Evolutionary conservation across 2,113 vertebrate genomes (phyloP), one percentile per base, ranked within the genome.

Genomic region (Arvicanthis niloticus): DNA sequence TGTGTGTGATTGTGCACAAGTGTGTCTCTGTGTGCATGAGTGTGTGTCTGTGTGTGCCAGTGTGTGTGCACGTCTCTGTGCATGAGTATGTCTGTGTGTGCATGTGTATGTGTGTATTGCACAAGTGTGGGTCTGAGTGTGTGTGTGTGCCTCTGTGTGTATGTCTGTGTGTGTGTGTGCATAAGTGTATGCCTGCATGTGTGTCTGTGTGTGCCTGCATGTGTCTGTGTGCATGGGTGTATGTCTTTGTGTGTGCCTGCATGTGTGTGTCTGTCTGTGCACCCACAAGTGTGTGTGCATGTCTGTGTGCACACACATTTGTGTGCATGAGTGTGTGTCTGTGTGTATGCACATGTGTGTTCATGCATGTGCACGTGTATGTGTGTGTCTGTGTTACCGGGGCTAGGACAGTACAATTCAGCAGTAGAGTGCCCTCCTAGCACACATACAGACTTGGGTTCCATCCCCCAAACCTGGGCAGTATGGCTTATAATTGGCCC

Each of bases 401-500:
- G 40, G 42, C 29, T 29, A 22, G 45, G 42, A 48, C 31, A 51
- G 31, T 70, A 5, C 48, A 51, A 29, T 34, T 51, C 45, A 13
- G 62, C 22, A 31, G 10, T 70, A 87, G 31, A 51, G 31, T 12
- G 9, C 65, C 11, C 11, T 51, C 65, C 45, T 31, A 51, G 10
- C 11, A 22, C 60, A 48, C 11, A 51, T 8, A 51, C 17, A 67
- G 10, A 7, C 95, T 88, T 73, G 56, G 17, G 65, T 45, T 70
- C 45, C 77, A 68, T 87, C 65, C 5, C 58, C 11, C 53, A 51
- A 68, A 65, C 58, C 53, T 16, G 4, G 0, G 13, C 2, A 31
- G 4, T 26, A 1, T 7, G 12, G 31, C 34, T 19, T 3, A 5
- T 34, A 8, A 8, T 19, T 9, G 21, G 22, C 0, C 0, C 3